Evolutionary conservation across 2,113 vertebrate genomes (phyloP), one percentile per base, ranked within the genome.

Genomic region (Sarotherodon lohbergeri): DNA sequence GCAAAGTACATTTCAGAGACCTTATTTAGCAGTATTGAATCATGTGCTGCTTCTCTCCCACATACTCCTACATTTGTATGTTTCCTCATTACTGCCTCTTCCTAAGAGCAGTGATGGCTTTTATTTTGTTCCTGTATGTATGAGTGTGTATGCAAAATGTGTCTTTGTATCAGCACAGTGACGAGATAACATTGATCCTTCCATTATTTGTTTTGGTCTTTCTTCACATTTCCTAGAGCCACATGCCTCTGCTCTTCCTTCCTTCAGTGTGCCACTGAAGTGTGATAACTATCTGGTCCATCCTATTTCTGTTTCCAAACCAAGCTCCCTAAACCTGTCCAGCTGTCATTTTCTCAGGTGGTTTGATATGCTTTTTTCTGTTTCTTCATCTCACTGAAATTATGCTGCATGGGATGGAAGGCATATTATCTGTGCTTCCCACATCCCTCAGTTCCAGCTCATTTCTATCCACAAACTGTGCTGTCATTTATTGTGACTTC

Each of bases 101-200:
- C 16, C 52, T 52, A 1, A 56, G 8, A 82, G 27, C 3, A 27
- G 41, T 61, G 9, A 56, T 46, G 82, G 39, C 27, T 89, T 89
- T 79, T 80, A 86, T 89, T 66, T 86, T 73, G 46, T 81, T 46
- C 32, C 6, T 52, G 46, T 73, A 43, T 85, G 43, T 78, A 71
- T 83, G n/a, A 71, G 80, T 86, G 88, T 83, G 36, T 80, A 61
- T 19, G 71, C 12, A 73, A 55, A 50, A 36, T 63, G 73, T 80
- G 76, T 91, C 84, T 90, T 93, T 87, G 85, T 34, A 92, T 91
- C 80, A 68, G 82, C 57, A 82, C 78, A 83, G 68, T 80, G 29
- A 84, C 36, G 55, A 80, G 32, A 61, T 90, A 87, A 92, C 86
- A 93, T 81, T 7, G 24, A 87, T 88, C 68, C 71, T 57, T 73